Base-by-base conservation (phyloP, 2,797 vertebrate genomes). In the Furcifer pardalis region DNA sequence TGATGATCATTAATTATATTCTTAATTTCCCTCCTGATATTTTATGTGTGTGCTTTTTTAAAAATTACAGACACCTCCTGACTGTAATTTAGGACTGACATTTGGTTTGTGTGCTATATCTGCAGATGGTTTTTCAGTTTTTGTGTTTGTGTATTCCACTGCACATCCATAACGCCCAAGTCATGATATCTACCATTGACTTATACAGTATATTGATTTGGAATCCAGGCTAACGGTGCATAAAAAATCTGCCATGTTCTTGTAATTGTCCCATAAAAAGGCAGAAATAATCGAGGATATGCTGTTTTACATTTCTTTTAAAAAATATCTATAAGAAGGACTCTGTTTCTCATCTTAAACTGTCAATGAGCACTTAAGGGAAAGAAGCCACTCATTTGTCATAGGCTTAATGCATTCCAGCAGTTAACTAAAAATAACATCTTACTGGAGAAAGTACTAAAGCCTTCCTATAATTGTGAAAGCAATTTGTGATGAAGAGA, bases 181-280 rank as follows among this genome's bases (percentile, higher is more conserved):
- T 60, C 76, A 59, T 85, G 89, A 19, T 0, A 0, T 37, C 17
- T 73, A 60, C 78, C 72, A 79, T 35, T 88, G 23, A 85, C 74
- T 84, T 79, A 79, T 1, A n/a, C n/a, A n/a, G n/a, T n/a, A 63
- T 83, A 93, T 91, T 84, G 93, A 91, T 94, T 86, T 84, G 46
- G 74, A 74, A 42, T 12, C 42, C 30, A 1, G 72, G 87, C 82
- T 0, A 89, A 65, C 52, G 19, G 59, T 19, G n/a, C 63, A 88
- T 86, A 88, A 92, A 89, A 78, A 84, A 89, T 56, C 42, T 85
- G 77, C 32, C 59, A 87, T 52, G 74, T 62, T 35, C 76, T 68
- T 89, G 71, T 25, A 85, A 78, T 77, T 84, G 81, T 86, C 73
- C 89, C 88, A 77, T 76, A 84, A 92, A 91, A 91, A 86, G 42